Conservation (phyloP, 2,888 invertebrate species). For the Chymomyza amoena region DNA sequence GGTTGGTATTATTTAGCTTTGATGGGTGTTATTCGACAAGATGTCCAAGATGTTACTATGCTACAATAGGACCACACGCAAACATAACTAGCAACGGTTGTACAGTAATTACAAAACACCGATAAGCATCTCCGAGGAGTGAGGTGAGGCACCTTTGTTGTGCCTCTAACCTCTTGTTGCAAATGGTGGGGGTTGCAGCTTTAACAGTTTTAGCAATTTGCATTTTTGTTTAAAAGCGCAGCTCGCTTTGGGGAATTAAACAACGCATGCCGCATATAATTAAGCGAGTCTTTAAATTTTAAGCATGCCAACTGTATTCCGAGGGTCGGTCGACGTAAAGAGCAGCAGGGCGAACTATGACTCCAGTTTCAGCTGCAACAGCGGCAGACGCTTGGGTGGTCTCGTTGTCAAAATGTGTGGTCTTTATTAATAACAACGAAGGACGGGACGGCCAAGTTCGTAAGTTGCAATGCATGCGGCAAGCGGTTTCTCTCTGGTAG, state of each 20-base stretch:
- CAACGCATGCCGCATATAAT: conserved; percentile 61
- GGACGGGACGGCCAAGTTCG: conserved; percentile 32
- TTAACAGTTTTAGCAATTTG: conserved; percentile 50
- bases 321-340: conserved; percentile 19
- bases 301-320: conserved; percentile 42
- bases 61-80: background rate
- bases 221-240: conserved; percentile 42
- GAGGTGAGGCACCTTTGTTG: background rate
- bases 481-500: conserved; percentile 11
- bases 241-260: conserved; percentile 61
- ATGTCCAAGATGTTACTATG: background rate
- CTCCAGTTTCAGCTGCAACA: conserved; percentile 18
- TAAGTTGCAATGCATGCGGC: background rate
- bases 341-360: conserved; percentile 33
- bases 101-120: conserved; percentile 59
- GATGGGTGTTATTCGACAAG: background rate
- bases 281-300: conserved; percentile 70
- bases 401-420: conserved; percentile 79
- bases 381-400: conserved; percentile 76
- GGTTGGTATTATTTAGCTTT: background rate
- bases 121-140: conserved; percentile 63
- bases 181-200: background rate
- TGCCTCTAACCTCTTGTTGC: background rate
- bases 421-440: conserved; percentile 78
- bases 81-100: background rate